phyloP scores from a whole-genome alignment of 1,140 invertebrate species.

The Paracyclopina nana region DNA sequence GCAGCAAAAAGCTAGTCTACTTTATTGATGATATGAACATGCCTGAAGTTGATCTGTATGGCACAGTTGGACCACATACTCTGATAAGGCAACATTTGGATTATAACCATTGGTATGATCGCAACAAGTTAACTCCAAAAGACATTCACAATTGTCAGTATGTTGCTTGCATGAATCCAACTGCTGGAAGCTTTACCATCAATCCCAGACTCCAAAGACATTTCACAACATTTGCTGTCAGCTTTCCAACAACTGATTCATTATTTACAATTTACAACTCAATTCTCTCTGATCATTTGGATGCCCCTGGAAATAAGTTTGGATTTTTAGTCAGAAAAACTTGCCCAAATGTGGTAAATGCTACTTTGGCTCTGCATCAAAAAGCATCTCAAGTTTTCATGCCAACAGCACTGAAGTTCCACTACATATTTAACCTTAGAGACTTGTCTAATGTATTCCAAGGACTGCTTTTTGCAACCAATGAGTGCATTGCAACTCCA shows the following conservation, averaged over 20 bases:
- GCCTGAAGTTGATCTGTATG: constrained; percentile 85
- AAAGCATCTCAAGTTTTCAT: constrained; percentile 65
- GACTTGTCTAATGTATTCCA: constrained; percentile 68
- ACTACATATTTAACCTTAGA: constrained; percentile 86
- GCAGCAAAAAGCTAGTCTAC: constrained; percentile 80
- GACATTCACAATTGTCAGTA: constrained; percentile 94
- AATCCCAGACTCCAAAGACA: constrained; percentile 80
- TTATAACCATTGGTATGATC: constrained; percentile 86
- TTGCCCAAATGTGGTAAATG: constrained; percentile 46
- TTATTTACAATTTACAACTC: constrained; percentile 68
- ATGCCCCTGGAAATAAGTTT: constrained; percentile 55
- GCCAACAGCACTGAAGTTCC: constrained; percentile 86
- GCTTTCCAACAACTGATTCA: constrained; percentile 65
- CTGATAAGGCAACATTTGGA: constrained; percentile 84
- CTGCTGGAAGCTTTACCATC: constrained; percentile 86
- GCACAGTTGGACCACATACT: constrained; percentile 87
- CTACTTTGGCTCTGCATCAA: constrained; percentile 58
- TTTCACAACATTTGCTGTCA: constrained; percentile 82
- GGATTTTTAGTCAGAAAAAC: constrained; percentile 32
- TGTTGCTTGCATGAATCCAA: constrained; percentile 91
- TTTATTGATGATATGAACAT: constrained; percentile 97
- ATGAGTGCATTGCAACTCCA: constrained; percentile 56
- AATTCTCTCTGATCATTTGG: constrained; percentile 63
- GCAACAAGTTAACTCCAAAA: constrained; percentile 69
- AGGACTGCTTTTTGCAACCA: constrained; percentile 72